These are phyloP conservation scores for Mormyrus hasselquistii DNA, from an alignment of 2,797 vertebrate genomes.

Conservation along the genomic window DNA sequence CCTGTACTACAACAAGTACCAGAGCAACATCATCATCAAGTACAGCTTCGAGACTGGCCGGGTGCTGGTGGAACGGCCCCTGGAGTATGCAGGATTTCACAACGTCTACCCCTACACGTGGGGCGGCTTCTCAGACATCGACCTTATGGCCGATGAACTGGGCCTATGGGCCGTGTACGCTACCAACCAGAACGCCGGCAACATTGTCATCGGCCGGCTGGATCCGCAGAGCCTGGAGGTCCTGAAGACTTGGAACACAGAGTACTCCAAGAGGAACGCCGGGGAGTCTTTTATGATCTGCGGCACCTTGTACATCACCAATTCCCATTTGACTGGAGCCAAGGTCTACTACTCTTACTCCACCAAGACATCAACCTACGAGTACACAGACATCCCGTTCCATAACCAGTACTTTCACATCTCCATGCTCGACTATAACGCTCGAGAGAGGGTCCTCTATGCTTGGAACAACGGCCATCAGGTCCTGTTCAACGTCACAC, in stretches of 20 bases:
- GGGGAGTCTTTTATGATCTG: slow-evolving; percentile 99
- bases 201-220: slow-evolving; percentile 89
- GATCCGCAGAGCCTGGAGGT: slow-evolving; percentile 87
- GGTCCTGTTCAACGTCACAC: slow-evolving; percentile 94
- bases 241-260: slow-evolving; percentile 88
- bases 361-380: slow-evolving; percentile 90
- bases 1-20: slow-evolving; percentile 97
- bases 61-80: slow-evolving; percentile 81
- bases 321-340: slow-evolving; percentile 90
- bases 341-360: slow-evolving; percentile 97
- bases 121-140: slow-evolving; percentile 95
- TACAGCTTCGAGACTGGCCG: slow-evolving; percentile 88
- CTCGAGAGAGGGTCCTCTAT: slow-evolving; percentile 87
- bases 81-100: slow-evolving; percentile 95
- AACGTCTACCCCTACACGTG: slow-evolving; percentile 96
- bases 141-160: slow-evolving; percentile 94
- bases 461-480: slow-evolving; percentile 99
- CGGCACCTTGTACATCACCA: slow-evolving; percentile 92
- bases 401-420: slow-evolving; percentile 99
- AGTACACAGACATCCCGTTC: slow-evolving; percentile 96
- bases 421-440: slow-evolving; percentile 98
- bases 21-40: slow-evolving; percentile 96
- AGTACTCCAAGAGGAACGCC: slow-evolving; percentile 93
- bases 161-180: slow-evolving; percentile 95
- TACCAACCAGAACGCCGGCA: slow-evolving; percentile 96